phyloP scores from a whole-genome alignment of 2,888 invertebrate genomes.

The Athetis lepigone region DNA sequence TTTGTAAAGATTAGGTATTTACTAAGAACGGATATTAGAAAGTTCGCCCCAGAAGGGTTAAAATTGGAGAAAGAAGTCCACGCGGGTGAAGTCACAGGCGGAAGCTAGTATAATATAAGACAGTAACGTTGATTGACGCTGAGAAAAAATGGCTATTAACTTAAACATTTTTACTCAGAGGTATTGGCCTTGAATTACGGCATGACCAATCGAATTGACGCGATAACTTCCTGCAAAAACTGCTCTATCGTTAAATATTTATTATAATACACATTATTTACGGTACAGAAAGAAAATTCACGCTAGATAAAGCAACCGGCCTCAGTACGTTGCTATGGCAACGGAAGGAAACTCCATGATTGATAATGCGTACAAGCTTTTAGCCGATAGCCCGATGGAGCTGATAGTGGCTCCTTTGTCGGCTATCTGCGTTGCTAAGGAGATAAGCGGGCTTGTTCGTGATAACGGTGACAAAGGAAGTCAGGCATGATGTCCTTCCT shows the following conservation, averaged over 20 bases:
- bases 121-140: too few species aligned
- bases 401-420: slow-evolving; percentile 23
- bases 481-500: background rate
- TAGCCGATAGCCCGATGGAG: slow-evolving; percentile 39
- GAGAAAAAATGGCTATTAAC: too few species aligned
- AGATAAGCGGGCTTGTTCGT: slow-evolving; percentile 33
- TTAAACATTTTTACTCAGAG: too few species aligned
- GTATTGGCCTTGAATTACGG: background rate
- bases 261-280: background rate
- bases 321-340: slow-evolving; percentile 39
- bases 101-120: too few species aligned
- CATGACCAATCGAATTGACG: background rate
- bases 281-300: slow-evolving; percentile 18
- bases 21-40: too few species aligned
- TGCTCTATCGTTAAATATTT: background rate
- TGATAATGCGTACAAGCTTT: slow-evolving; percentile 53
- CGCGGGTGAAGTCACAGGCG: too few species aligned
- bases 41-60: too few species aligned
- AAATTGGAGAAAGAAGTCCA: too few species aligned
- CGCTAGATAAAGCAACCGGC: slow-evolving; percentile 14
- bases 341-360: slow-evolving; percentile 60
- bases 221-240: background rate
- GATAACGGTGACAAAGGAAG: slow-evolving; percentile 24
- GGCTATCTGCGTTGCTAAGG: slow-evolving; percentile 23
- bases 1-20: too few species aligned